Evolutionary conservation across 2,888 invertebrate species (phyloP).

Genomic region (Timandra comae): DNA sequence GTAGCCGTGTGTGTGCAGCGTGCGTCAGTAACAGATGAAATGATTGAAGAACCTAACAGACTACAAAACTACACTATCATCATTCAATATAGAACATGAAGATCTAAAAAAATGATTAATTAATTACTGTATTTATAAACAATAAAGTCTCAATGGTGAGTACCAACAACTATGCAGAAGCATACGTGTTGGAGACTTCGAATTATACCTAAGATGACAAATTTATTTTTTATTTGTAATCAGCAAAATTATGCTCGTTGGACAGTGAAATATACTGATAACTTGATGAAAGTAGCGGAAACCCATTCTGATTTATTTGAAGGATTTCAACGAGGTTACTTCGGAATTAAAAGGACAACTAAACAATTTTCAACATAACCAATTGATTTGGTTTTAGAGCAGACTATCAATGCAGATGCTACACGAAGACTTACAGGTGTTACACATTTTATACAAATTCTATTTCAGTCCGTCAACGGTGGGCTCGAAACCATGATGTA

Average conservation of each 20-base stretch:
- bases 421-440: conserved; percentile 28
- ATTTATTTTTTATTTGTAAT: conserved; percentile 19
- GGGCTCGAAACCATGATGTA: too few species aligned
- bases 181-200: conserved; percentile 15
- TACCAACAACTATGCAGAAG: conserved; percentile 11
- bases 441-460: background rate
- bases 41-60: background rate
- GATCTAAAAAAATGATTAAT: background rate
- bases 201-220: conserved; percentile 17
- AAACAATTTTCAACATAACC: conserved; percentile 23
- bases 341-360: conserved; percentile 20
- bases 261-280: conserved; percentile 15
- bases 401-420: conserved; percentile 40
- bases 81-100: background rate
- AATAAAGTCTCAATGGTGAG: background rate
- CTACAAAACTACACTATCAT: background rate
- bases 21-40: background rate
- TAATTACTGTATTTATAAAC: background rate
- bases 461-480: too few species aligned
- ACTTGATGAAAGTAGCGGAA: conserved; percentile 17
- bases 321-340: conserved; percentile 14
- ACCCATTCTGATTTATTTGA: conserved; percentile 19
- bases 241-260: conserved; percentile 24
- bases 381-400: conserved; percentile 26
- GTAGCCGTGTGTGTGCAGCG: too few species aligned